phyloP scores from a whole-genome alignment of 2,888 invertebrate species.

The Pristionchus mayeri region DNA sequence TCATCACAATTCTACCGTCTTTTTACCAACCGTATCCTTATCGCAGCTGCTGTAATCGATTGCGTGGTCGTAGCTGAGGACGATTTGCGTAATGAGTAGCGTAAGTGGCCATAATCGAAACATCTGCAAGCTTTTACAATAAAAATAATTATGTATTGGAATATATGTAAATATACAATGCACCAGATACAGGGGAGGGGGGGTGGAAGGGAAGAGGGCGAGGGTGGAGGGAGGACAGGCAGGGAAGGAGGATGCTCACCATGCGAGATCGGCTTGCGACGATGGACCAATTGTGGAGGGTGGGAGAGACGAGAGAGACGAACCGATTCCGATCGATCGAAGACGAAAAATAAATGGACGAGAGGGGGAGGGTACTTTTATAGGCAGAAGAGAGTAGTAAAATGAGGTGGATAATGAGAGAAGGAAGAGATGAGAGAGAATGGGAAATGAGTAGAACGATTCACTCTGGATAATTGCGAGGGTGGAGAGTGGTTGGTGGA shows the following conservation, averaged over 20 bases:
- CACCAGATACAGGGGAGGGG: no score
- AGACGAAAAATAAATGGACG: not conserved
- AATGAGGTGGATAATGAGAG: not conserved
- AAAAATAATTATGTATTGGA: not conserved
- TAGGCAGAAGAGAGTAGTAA: not conserved
- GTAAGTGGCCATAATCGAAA: slow-evolving; percentile 4
- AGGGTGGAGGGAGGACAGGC: no score
- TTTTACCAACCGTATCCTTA: not conserved
- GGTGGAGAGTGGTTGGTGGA: not conserved
- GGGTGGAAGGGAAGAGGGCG: no score
- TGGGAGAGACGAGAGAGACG: not conserved
- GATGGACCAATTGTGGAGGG: not conserved
- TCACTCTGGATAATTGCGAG: not conserved
- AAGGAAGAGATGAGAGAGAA: not conserved
- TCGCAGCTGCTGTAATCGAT: not conserved
- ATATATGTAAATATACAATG: not conserved
- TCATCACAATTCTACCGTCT: no score
- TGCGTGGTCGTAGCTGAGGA: slow-evolving; percentile 11
- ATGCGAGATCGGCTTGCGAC: not conserved
- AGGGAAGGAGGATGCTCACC: no score
- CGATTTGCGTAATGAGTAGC: slow-evolving; percentile 12
- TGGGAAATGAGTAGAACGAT: not conserved
- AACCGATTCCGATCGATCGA: not conserved
- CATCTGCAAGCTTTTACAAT: not conserved
- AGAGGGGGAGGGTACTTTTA: not conserved